Evolutionary conservation across 2,113 vertebrate species (phyloP).

Genomic region (Bambusicola thoracicus): DNA sequence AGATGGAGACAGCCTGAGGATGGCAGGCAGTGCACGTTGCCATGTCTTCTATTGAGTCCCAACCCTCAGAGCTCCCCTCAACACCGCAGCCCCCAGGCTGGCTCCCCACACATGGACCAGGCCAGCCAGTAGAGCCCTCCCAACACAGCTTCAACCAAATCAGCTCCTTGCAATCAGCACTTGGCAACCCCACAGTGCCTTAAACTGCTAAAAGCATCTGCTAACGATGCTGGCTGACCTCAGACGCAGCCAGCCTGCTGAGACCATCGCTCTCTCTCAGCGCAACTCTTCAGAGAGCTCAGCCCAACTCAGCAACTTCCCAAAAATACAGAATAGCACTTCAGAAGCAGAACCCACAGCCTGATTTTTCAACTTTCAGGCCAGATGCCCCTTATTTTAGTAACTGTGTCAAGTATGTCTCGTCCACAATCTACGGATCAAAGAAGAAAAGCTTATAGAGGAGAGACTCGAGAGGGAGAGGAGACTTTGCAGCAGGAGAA

Average conservation of each 20-base stretch:
- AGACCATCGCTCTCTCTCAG: not conserved
- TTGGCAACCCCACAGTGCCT: not conserved
- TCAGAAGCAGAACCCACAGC: not conserved
- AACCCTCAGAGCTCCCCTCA: not conserved
- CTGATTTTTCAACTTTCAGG: not conserved
- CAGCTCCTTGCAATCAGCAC: not conserved
- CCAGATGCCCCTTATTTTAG: not conserved
- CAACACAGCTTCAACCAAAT: not conserved
- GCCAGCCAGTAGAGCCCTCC: not conserved
- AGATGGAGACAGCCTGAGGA: not conserved
- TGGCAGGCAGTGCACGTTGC: accelerated
- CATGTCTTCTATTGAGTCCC: not conserved
- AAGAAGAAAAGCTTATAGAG: not conserved
- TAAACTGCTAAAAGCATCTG: not conserved
- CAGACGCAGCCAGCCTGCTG: not conserved
- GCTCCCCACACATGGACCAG: not conserved
- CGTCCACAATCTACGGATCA: not conserved
- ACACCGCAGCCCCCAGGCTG: not conserved
- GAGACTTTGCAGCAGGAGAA: not conserved
- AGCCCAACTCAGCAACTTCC: not conserved
- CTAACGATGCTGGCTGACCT: not conserved
- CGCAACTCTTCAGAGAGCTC: not conserved
- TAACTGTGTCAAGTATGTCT: not conserved
- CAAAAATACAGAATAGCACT: not conserved
- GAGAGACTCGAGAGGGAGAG: not conserved